Evolutionary conservation across 1,140 invertebrate genomes (phyloP).

Genomic region (Ceratoteleas bidentatus): DNA sequence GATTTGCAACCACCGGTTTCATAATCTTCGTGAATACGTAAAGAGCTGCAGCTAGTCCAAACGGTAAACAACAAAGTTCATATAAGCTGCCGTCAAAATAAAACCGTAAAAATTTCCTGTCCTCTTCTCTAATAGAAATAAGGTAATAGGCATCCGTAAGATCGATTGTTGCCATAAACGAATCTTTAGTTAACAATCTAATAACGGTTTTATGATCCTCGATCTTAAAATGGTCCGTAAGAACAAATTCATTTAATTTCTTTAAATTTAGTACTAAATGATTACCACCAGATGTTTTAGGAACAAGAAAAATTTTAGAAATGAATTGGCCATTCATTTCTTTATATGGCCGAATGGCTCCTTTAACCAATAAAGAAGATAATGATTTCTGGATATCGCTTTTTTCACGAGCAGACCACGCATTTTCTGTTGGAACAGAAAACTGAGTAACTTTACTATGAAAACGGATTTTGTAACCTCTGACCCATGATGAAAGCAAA

Average conservation of each 20-base stretch:
- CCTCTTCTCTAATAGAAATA: conserved; percentile 24
- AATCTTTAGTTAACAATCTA: conserved; percentile 21
- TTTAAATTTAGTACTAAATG: conserved; percentile 17
- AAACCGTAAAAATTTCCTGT: conserved; percentile 56
- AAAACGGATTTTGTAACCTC: conserved; percentile 28
- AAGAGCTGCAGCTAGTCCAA: conserved; percentile 38
- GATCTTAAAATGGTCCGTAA: conserved; percentile 11
- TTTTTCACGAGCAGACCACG: conserved; percentile 10
- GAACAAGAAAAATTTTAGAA: conserved; percentile 20
- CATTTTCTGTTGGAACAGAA: conserved; percentile 9
- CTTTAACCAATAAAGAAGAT: neutral
- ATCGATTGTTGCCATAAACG: conserved; percentile 47
- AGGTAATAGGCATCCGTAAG: conserved; percentile 60
- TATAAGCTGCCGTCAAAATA: conserved; percentile 25
- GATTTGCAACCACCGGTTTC: conserved; percentile 20
- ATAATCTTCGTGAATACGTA: conserved; percentile 50
- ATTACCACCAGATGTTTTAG: conserved; percentile 3
- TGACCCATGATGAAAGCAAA: conserved; percentile 18
- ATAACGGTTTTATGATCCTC: conserved; percentile 22
- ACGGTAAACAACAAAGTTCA: conserved; percentile 52
- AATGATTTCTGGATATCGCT: conserved; percentile 2
- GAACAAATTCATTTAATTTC: conserved; percentile 3
- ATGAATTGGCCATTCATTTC: conserved; percentile 1
- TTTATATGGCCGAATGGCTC: neutral
- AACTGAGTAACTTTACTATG: conserved; percentile 8